Evolutionary conservation across 2,113 vertebrate genomes (phyloP).

Genomic region (Hoplias malabaricus): DNA sequence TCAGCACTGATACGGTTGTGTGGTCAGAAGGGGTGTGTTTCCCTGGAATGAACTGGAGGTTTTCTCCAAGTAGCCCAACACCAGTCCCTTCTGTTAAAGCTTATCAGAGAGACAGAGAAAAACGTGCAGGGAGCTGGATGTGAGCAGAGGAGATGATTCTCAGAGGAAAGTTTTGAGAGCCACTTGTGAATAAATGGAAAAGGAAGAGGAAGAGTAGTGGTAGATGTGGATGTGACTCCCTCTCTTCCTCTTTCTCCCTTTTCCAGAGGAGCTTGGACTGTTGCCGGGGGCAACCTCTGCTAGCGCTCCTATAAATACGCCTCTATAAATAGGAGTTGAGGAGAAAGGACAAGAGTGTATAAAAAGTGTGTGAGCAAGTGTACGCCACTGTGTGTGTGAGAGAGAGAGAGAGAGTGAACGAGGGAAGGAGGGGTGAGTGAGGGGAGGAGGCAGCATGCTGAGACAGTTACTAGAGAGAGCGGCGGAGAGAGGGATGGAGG

Average conservation of each 20-base stretch:
- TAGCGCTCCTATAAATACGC: slow-evolving; percentile 63
- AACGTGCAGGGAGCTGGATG: background rate
- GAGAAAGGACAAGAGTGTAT: slow-evolving; percentile 61
- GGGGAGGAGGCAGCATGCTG: slow-evolving; percentile 65
- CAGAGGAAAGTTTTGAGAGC: background rate
- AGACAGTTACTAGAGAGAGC: slow-evolving; percentile 74
- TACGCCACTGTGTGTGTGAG: slow-evolving; percentile 16
- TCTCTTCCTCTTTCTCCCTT: slow-evolving; percentile 29
- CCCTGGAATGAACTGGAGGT: slow-evolving; percentile 12
- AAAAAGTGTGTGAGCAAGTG: slow-evolving; percentile 38
- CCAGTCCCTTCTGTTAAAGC: background rate
- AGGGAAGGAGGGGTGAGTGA: slow-evolving; percentile 48
- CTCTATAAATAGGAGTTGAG: slow-evolving; percentile 69
- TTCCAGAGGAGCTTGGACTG: slow-evolving; percentile 66
- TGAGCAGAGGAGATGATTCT: background rate
- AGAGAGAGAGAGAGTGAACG: slow-evolving; percentile 31
- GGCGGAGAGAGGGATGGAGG: slow-evolving; percentile 65
- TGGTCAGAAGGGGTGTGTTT: slow-evolving; percentile 13
- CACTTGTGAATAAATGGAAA: background rate
- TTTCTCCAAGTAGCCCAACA: slow-evolving; percentile 6
- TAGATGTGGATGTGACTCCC: slow-evolving; percentile 8
- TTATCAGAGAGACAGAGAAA: background rate
- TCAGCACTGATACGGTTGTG: background rate
- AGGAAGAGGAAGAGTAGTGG: slow-evolving; percentile 1
- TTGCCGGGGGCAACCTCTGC: slow-evolving; percentile 75